These are phyloP conservation scores for Lymantria monacha DNA, from an alignment of 2,888 invertebrate species.

Conservation along the genomic window DNA sequence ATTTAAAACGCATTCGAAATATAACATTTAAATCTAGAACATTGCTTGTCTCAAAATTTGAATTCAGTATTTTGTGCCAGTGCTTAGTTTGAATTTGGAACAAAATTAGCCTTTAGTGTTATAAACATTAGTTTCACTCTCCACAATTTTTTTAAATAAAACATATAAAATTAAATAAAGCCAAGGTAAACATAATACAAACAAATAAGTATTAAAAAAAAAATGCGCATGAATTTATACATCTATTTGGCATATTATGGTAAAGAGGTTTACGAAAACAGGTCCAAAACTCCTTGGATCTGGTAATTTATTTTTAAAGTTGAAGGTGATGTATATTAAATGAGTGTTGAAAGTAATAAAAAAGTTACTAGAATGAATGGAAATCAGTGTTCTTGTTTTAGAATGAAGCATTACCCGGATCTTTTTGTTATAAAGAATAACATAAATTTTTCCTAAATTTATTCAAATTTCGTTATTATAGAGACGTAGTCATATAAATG, in stretches of 20 bases:
- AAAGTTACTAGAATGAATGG: conserved; percentile 10
- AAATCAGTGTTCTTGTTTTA: conserved; percentile 5
- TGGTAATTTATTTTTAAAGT: conserved; percentile 23
- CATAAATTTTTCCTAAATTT: background rate
- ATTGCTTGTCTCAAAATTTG: background rate
- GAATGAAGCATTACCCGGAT: background rate
- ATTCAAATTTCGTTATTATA: conserved; percentile 2
- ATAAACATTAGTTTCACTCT: too few species aligned
- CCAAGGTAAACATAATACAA: background rate
- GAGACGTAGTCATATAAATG: background rate
- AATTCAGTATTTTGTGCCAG: too few species aligned
- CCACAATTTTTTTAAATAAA: background rate
- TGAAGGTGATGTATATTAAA: conserved; percentile 25
- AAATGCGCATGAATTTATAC: conserved; percentile 15
- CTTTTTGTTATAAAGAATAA: too few species aligned
- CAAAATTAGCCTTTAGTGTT: background rate
- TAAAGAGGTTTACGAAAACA: conserved; percentile 18
- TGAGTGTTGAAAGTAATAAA: conserved; percentile 9
- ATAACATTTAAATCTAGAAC: background rate
- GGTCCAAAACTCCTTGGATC: conserved; percentile 19
- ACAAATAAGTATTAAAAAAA: background rate
- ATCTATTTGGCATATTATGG: conserved; percentile 16
- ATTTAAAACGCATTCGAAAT: conserved; percentile 18
- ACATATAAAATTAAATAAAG: background rate
- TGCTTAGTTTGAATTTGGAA: background rate